Evolutionary conservation across 2,888 invertebrate species (phyloP).

Genomic region (Nomada goodeniana): DNA sequence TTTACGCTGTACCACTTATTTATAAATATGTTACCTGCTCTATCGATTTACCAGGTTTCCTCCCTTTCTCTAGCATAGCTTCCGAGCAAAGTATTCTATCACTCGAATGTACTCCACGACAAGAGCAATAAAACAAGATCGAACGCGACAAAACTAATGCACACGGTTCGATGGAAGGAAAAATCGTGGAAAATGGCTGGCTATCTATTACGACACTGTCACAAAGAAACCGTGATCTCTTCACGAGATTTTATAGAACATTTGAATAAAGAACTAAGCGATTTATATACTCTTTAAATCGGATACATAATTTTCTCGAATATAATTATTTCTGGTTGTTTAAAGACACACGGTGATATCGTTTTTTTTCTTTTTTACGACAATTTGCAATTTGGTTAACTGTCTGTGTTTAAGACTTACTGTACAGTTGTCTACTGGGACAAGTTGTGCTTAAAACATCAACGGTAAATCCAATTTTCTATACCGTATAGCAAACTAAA

Average conservation of each 20-base stretch:
- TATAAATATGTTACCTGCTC: slow-evolving; percentile 52
- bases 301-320: neutral
- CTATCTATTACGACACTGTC: slow-evolving; percentile 7
- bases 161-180: neutral
- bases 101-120: neutral
- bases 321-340: neutral
- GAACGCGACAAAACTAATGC: slow-evolving; percentile 4
- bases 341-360: slow-evolving; percentile 37
- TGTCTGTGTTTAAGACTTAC: neutral
- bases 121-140: neutral
- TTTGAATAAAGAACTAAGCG: neutral
- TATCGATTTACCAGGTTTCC: slow-evolving; percentile 46
- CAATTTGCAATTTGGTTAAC: neutral
- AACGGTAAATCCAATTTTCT: no score
- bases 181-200: neutral
- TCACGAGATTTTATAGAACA: neutral
- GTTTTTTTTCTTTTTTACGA: neutral
- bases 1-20: slow-evolving; percentile 35
- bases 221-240: neutral
- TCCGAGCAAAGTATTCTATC: slow-evolving; percentile 15
- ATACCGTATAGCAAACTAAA: no score
- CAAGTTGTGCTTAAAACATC: no score
- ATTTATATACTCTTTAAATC: neutral
- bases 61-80: slow-evolving; percentile 17
- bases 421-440: neutral